Evolutionary conservation across 2,888 invertebrate species (phyloP).

Genomic region (Romanomermis culicivorax): DNA sequence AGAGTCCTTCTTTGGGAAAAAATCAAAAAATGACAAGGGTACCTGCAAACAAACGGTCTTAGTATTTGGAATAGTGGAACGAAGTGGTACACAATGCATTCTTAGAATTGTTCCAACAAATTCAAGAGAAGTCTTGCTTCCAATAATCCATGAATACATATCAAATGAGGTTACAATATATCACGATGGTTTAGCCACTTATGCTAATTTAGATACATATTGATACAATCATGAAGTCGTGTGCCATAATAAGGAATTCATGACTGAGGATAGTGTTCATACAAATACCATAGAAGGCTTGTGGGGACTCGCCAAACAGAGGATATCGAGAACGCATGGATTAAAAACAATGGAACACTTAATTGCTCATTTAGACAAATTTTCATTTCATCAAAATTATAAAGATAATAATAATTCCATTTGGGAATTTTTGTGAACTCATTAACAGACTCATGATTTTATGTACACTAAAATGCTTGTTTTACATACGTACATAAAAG

Average conservation of each 20-base stretch:
- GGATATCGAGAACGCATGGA: neutral
- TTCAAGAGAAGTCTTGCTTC: neutral
- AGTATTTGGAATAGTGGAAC: conserved; percentile 7
- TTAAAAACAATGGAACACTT: neutral
- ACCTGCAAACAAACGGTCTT: neutral
- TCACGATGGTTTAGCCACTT: neutral
- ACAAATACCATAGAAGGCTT: conserved; percentile 3
- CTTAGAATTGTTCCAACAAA: neutral
- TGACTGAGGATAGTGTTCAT: neutral
- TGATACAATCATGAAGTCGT: neutral
- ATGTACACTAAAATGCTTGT: no score
- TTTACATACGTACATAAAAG: no score
- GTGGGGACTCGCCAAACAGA: neutral
- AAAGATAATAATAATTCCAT: no score
- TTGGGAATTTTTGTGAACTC: no score
- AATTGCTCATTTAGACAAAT: neutral
- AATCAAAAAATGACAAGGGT: no score
- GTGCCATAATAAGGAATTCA: neutral
- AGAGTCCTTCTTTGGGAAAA: no score
- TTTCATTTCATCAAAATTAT: neutral
- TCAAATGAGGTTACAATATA: neutral
- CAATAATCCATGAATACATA: neutral
- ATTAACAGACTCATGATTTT: no score
- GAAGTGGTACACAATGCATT: neutral
- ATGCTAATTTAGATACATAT: neutral